These are phyloP conservation scores for Enteromius thamalakanensis DNA, from an alignment of 2,797 vertebrate species.

Conservation along the genomic window DNA sequence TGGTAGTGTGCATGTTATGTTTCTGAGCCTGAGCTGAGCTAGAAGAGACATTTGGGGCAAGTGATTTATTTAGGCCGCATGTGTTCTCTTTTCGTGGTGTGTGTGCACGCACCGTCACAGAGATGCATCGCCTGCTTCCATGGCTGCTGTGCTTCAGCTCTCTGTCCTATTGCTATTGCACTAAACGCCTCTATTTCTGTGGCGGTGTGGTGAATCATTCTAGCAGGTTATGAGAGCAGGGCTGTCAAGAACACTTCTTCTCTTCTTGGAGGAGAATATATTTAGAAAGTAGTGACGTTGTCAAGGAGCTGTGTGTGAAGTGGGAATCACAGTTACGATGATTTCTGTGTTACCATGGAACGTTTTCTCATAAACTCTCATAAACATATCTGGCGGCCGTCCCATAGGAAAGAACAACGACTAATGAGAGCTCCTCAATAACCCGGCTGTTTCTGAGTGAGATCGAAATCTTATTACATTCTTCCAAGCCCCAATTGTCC, in stretches of 20 bases:
- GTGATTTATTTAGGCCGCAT: slow-evolving; percentile 25
- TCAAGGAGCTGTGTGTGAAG: slow-evolving; percentile 28
- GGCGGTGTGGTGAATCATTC: slow-evolving; percentile 25
- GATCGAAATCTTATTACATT: not conserved
- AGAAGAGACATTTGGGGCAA: not conserved
- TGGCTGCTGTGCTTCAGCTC: not conserved
- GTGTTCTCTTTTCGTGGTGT: not conserved
- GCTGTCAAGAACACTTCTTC: slow-evolving; percentile 32
- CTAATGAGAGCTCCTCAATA: slow-evolving; percentile 1
- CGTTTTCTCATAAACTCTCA: not conserved
- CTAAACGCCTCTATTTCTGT: slow-evolving; percentile 10
- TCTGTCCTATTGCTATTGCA: not conserved
- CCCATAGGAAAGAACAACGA: not conserved
- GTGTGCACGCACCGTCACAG: slow-evolving; percentile 23
- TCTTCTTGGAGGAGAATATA: slow-evolving; percentile 26
- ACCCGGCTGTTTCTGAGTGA: not conserved
- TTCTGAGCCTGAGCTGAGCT: not conserved
- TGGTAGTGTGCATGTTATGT: not conserved
- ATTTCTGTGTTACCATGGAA: not conserved
- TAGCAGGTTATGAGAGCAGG: slow-evolving; percentile 4
- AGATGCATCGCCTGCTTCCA: slow-evolving; percentile 14
- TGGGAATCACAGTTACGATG: slow-evolving; percentile 5
- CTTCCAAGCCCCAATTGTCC: not conserved
- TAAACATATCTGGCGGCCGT: not conserved
- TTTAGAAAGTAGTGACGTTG: slow-evolving; percentile 33